Evolutionary conservation across 2,888 invertebrate species (phyloP), one percentile per base, ranked within the genome.

Genomic region (Athalia cordata): DNA sequence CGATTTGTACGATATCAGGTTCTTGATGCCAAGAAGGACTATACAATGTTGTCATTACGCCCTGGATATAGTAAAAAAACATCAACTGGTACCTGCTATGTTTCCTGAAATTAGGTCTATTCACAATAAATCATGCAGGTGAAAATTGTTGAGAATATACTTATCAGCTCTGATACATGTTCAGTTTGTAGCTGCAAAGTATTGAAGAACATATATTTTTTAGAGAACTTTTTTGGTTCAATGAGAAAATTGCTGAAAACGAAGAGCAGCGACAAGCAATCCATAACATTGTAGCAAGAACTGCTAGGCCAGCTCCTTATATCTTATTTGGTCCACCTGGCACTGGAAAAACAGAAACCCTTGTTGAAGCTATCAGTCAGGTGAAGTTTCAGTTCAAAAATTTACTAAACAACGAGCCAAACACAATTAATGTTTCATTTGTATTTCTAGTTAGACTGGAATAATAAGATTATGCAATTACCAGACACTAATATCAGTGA

Each of bases 271-370:
- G 90, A 81, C 91, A 91, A 72, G 95, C 95, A 0, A 94, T 97
- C 0, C 87, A 91, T 74, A 93, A 95, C 83, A 95, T 96, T 68
- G 85, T 95, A 5, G 91, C 92, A 15, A 93, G 93, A 7, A 92
- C 93, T 0, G 92, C 93, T 0, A 91, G 92, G 5, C 92, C 92
- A 0, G 92, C 93, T 0, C 97, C 98, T 0, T 97, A 96, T 85
- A 93, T 97, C 55, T 92, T 98, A 64, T 97, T 95, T 90, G 97
- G 97, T 2, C 97, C 97, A 59, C 97, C 97, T 68, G 97, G 97
- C 80, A 94, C 95, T 13, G 95, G 95, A 67, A 95, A 95, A 89
- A 95, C 95, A 0, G 92, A 94, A 1, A 95, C 95, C 0, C 84
- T 95, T 6, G 94, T 95, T 2, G 95, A 96, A 89, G 91, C 94